phyloP scores from a whole-genome alignment of 2,888 invertebrate genomes.

The Ephialtes manifestator region DNA sequence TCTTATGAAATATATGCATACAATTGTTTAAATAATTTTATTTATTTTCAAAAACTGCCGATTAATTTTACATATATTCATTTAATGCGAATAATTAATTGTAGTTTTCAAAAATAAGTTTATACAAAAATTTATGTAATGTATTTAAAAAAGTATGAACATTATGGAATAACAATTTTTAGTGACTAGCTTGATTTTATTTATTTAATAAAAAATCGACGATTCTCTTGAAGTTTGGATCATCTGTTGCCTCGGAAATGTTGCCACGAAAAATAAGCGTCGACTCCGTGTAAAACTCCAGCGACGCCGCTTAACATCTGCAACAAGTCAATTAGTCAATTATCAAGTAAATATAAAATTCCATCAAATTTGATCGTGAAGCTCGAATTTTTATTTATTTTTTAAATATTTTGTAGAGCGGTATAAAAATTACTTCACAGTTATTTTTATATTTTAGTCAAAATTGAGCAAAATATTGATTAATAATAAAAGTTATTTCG shows the following conservation, averaged over 20 bases:
- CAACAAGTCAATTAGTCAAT: slow-evolving; percentile 11
- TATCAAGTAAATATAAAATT: neutral
- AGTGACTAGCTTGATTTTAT: neutral
- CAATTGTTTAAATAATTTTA: too few species aligned
- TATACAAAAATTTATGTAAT: neutral
- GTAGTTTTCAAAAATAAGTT: neutral
- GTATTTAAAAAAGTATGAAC: neutral
- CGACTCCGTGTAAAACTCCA: slow-evolving; percentile 92
- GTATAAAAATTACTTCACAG: too few species aligned
- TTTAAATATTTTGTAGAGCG: too few species aligned
- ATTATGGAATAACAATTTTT: neutral
- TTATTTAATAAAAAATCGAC: neutral
- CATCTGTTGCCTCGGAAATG: slow-evolving; percentile 89
- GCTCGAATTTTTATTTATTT: too few species aligned
- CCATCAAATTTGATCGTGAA: too few species aligned
- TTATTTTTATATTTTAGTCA: too few species aligned
- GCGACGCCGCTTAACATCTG: slow-evolving; percentile 93
- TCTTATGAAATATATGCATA: too few species aligned
- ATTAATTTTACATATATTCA: neutral
- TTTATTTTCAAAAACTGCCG: neutral
- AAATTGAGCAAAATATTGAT: too few species aligned
- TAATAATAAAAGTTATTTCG: too few species aligned
- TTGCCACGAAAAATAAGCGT: slow-evolving; percentile 92
- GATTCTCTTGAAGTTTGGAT: slow-evolving; percentile 48
- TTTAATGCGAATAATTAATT: neutral